Percentiles rank a stretch among this genome's conserved stretches.
These are phyloP conservation scores for Cettia cetti DNA, from an alignment of 2,113 vertebrate species.

Conservation along the genomic window DNA sequence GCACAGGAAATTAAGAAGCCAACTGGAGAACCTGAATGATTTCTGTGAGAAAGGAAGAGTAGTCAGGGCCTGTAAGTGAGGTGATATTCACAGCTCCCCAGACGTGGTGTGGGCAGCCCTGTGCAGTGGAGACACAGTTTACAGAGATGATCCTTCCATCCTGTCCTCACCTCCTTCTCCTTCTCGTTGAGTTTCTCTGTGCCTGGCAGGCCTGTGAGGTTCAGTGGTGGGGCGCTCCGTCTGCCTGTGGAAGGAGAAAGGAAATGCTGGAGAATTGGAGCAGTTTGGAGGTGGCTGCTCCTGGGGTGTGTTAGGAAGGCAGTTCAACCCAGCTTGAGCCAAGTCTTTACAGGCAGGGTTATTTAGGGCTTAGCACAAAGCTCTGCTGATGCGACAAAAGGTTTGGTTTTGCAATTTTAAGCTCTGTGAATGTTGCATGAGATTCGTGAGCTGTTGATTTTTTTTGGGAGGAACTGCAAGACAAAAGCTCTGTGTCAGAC, in stretches of 20 bases:
- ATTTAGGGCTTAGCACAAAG: not conserved
- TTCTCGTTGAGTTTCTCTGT: conserved; percentile 96
- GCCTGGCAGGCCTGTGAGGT: conserved; percentile 94
- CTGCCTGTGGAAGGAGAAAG: conserved; percentile 71
- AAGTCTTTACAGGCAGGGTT: not conserved
- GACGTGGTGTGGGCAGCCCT: not conserved
- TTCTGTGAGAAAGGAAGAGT: not conserved
- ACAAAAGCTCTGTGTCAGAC: not conserved
- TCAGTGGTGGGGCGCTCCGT: conserved; percentile 91
- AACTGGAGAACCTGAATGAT: not conserved
- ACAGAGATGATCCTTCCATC: not conserved
- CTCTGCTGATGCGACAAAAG: not conserved
- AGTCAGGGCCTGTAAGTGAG: not conserved
- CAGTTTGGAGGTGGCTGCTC: not conserved
- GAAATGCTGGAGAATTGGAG: not conserved
- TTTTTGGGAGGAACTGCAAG: not conserved
- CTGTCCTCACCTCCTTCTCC: conserved; percentile 91
- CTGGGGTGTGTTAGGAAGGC: not conserved
- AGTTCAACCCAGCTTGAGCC: not conserved
- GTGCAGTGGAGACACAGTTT: not conserved
- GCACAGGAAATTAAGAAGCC: not conserved
- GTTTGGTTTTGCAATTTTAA: not conserved
- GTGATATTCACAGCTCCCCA: not conserved
- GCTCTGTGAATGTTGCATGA: not conserved
- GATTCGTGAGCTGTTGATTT: not conserved